phyloP scores from a whole-genome alignment of 2,888 invertebrate genomes.

The Latheticus oryzae region DNA sequence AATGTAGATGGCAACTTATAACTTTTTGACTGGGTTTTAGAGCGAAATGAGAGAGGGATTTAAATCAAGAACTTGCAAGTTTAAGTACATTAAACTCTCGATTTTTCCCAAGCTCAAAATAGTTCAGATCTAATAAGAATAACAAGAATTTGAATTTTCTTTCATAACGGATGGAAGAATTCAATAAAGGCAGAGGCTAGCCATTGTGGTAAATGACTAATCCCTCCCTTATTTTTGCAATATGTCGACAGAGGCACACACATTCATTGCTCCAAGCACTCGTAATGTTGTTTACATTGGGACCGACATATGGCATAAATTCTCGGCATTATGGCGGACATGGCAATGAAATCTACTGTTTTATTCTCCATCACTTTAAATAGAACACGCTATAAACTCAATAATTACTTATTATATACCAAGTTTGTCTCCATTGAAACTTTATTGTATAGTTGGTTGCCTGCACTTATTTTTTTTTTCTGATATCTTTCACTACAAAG shows the following conservation, averaged over 20 bases:
- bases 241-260: slow-evolving; percentile 25
- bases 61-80: no score
- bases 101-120: no score
- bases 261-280: slow-evolving; percentile 23
- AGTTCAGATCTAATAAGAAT: no score
- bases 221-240: slow-evolving; percentile 35
- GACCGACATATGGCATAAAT: slow-evolving; percentile 31
- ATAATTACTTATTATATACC: not conserved
- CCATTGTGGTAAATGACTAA: slow-evolving; percentile 28
- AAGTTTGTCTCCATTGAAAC: no score
- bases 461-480: slow-evolving; percentile 1
- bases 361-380: slow-evolving; percentile 25
- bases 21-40: slow-evolving; percentile 10
- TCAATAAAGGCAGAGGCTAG: slow-evolving; percentile 17
- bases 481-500: no score
- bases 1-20: slow-evolving; percentile 31
- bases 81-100: no score
- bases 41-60: not conserved
- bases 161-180: no score
- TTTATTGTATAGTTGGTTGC: slow-evolving; percentile 23
- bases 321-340: slow-evolving; percentile 7
- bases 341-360: slow-evolving; percentile 7
- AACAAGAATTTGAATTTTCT: no score
- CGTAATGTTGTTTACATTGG: slow-evolving; percentile 37
- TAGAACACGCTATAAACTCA: slow-evolving; percentile 4